Conservation (phyloP, 2,888 invertebrate species). For the Drosophila borealis region DNA sequence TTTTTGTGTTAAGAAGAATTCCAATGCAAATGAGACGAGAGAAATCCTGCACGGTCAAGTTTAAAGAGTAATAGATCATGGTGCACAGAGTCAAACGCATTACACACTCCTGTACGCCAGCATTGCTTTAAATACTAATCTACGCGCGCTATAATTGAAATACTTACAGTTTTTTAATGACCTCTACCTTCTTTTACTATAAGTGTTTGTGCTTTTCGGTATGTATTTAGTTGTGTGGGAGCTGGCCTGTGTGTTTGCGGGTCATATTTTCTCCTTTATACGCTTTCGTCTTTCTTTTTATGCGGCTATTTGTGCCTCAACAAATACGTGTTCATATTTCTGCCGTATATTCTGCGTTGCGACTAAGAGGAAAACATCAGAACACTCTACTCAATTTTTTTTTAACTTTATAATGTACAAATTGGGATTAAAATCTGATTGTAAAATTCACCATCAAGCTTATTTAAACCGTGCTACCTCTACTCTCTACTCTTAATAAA, state of each 20-base stretch:
- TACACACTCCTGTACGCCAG: slow-evolving; percentile 12
- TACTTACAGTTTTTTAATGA: slow-evolving; percentile 76
- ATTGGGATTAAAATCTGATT: too few species aligned
- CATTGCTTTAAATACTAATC: slow-evolving; percentile 76
- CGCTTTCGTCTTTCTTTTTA: background rate
- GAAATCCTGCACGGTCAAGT: too few species aligned
- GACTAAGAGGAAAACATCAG: slow-evolving; percentile 1
- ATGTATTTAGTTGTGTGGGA: slow-evolving; percentile 7
- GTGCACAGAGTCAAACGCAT: too few species aligned
- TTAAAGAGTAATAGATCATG: too few species aligned
- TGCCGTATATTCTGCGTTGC: slow-evolving; percentile 59
- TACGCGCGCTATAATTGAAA: slow-evolving; percentile 76
- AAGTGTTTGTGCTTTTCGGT: slow-evolving; percentile 49
- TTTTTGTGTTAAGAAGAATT: too few species aligned
- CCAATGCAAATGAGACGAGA: too few species aligned
- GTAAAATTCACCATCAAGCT: too few species aligned
- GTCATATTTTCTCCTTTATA: slow-evolving; percentile 35
- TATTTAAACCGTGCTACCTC: too few species aligned
- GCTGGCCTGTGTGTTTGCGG: background rate
- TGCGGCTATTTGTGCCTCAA: slow-evolving; percentile 32
- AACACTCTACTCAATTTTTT: slow-evolving; percentile 16
- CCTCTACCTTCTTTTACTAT: slow-evolving; percentile 71
- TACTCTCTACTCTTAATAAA: too few species aligned
- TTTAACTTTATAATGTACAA: too few species aligned
- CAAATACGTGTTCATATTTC: slow-evolving; percentile 57